Percentiles rank a stretch among this genome's conserved stretches.
phyloP scores from a whole-genome alignment of 1,140 invertebrate genomes.

The Temnothorax longispinosus region DNA sequence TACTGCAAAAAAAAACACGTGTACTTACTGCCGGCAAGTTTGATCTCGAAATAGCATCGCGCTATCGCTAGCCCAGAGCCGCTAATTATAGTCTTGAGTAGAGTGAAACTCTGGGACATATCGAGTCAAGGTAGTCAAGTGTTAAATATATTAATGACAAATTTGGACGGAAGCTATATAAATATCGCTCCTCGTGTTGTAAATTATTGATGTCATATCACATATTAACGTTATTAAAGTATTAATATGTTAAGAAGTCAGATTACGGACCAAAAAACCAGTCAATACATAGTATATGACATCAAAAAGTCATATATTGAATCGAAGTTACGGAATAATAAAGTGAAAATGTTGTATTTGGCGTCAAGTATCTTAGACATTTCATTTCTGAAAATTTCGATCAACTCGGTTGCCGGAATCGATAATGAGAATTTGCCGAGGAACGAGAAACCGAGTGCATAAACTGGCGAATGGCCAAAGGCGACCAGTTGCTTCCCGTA shows the following conservation, averaged over 20 bases:
- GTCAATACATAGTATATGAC: neutral
- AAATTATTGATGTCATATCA: neutral
- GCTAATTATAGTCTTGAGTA: neutral
- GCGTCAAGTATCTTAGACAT: neutral
- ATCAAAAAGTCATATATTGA: neutral
- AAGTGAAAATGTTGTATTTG: neutral
- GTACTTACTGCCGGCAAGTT: neutral
- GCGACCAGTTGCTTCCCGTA: slow-evolving; percentile 82
- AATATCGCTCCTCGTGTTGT: neutral
- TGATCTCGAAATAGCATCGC: neutral
- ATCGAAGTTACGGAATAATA: neutral
- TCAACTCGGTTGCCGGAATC: slow-evolving; percentile 59
- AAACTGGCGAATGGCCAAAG: slow-evolving; percentile 82
- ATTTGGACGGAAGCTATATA: neutral
- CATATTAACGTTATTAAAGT: neutral
- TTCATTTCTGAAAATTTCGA: neutral
- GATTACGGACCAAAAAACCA: neutral
- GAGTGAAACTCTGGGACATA: neutral
- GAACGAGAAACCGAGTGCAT: slow-evolving; percentile 75
- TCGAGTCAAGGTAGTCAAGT: neutral
- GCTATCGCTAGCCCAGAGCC: neutral
- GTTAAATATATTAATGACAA: neutral
- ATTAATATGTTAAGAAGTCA: slow-evolving; percentile 3
- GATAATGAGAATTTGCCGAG: slow-evolving; percentile 72
- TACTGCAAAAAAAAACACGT: neutral